Evolutionary conservation across 2,113 vertebrate species (phyloP).

Genomic region (Setophaga petechia): DNA sequence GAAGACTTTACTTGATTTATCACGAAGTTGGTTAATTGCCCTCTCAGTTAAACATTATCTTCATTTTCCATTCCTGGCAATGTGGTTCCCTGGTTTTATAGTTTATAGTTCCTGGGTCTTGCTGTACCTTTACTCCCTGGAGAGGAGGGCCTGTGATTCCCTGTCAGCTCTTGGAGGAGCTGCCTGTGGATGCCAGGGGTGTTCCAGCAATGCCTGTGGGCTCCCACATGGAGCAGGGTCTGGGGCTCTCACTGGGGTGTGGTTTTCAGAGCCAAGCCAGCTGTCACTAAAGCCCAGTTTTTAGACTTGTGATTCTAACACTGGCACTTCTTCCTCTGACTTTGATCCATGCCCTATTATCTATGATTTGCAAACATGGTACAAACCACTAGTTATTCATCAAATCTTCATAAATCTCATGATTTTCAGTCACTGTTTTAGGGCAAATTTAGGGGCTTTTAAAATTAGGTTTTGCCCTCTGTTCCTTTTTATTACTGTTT

Average conservation of each 20-base stretch:
- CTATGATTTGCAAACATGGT: not conserved
- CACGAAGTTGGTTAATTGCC: not conserved
- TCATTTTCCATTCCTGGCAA: not conserved
- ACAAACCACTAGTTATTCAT: not conserved
- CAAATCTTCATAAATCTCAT: not conserved
- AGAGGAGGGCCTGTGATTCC: fast-evolving
- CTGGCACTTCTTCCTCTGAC: not conserved
- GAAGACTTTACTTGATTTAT: not conserved
- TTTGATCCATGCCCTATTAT: not conserved
- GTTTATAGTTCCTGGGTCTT: not conserved
- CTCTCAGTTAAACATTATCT: not conserved
- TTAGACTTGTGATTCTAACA: not conserved
- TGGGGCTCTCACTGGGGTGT: not conserved
- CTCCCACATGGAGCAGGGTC: not conserved
- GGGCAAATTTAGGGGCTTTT: not conserved
- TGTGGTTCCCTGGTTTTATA: not conserved
- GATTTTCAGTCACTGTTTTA: not conserved
- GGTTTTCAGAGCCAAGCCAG: not conserved
- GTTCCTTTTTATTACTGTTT: not conserved
- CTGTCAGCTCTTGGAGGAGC: not conserved
- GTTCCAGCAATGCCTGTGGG: not conserved
- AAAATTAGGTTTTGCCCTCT: not conserved
- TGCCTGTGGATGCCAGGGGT: not conserved
- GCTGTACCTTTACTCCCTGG: not conserved
- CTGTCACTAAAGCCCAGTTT: not conserved